Conservation (phyloP, 2,113 vertebrate genomes). For the Tinamus guttatus region DNA sequence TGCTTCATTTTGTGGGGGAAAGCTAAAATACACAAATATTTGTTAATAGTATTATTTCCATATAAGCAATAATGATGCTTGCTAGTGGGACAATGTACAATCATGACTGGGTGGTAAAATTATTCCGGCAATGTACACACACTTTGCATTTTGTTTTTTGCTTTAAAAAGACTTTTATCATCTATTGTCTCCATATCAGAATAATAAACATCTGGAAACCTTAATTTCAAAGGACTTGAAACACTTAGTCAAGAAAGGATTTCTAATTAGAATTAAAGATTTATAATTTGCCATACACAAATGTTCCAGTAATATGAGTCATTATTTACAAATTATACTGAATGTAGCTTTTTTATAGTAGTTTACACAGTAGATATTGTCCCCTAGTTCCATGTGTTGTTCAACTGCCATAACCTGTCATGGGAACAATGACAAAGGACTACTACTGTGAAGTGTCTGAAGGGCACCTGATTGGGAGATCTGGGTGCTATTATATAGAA, state of each 20-base stretch:
- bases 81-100: background rate
- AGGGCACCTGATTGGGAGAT: background rate
- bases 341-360: background rate
- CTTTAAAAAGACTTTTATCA: background rate
- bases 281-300: background rate
- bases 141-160: background rate
- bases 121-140: background rate
- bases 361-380: fast-evolving
- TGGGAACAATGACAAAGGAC: background rate
- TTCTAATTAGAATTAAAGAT: background rate
- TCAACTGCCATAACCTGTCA: too few relatives aligned
- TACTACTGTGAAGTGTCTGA: background rate
- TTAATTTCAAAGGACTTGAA: background rate
- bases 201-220: background rate
- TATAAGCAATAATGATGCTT: background rate
- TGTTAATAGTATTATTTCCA: background rate
- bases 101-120: background rate
- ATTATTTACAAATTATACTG: background rate
- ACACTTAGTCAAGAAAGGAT: background rate
- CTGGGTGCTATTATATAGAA: background rate
- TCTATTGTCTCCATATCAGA: too few relatives aligned
- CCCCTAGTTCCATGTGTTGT: background rate
- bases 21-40: background rate
- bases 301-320: background rate
- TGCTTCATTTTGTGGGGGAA: background rate